These are phyloP conservation scores for Conchocele bisecta DNA, from an alignment of 2,888 invertebrate species.

Conservation along the genomic window DNA sequence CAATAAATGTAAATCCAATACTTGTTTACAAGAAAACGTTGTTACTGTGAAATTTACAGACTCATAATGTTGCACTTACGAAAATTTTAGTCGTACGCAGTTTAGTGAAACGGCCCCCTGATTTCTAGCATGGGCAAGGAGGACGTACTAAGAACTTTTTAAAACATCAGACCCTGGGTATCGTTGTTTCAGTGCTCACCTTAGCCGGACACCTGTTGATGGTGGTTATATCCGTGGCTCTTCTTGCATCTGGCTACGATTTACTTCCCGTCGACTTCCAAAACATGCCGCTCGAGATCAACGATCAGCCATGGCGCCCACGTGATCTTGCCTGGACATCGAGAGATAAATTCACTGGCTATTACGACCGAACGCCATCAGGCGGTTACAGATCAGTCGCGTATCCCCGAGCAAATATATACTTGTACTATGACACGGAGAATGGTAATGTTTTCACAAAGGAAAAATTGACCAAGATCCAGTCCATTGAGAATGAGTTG, in stretches of 20 bases:
- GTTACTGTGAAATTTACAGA: no score
- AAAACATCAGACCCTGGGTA: no score
- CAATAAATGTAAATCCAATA: no score
- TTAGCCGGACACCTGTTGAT: slow-evolving; percentile 54
- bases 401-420: slow-evolving; percentile 47
- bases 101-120: no score
- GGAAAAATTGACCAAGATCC: slow-evolving; percentile 59
- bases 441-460: slow-evolving; percentile 71
- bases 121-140: no score
- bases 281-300: slow-evolving; percentile 69
- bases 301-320: slow-evolving; percentile 62
- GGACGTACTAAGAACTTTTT: no score
- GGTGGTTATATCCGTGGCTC: slow-evolving; percentile 49
- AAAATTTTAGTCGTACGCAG: no score
- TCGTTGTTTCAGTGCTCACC: slow-evolving; percentile 59
- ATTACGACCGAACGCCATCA: slow-evolving; percentile 31
- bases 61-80: no score
- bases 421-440: slow-evolving; percentile 61
- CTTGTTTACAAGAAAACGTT: no score
- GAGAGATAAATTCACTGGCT: slow-evolving; percentile 34
- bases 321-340: slow-evolving; percentile 65
- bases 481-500: slow-evolving; percentile 63
- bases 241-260: slow-evolving; percentile 62
- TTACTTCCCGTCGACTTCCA: slow-evolving; percentile 69
- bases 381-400: slow-evolving; percentile 24